Conservation (phyloP, 2,888 invertebrate genomes). For the Hirtodrosophila duncani region DNA sequence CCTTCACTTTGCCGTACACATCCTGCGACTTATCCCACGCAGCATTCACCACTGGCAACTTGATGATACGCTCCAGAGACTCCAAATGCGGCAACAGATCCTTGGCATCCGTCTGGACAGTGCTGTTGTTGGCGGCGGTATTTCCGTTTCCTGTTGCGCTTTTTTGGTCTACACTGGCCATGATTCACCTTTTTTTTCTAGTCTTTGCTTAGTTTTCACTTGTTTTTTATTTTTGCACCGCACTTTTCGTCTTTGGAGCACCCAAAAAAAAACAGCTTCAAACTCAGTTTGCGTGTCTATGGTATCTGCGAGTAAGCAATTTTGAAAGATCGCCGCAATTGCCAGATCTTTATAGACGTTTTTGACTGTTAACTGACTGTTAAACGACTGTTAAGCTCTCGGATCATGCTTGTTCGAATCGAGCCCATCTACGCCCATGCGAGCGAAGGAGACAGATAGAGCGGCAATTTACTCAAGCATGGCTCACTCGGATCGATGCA, state of each 20-base stretch:
- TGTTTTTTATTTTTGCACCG: conserved; percentile 45
- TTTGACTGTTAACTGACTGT: no score
- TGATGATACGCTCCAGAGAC: conserved; percentile 80
- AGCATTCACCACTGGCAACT: conserved; percentile 81
- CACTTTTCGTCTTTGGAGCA: conserved; percentile 48
- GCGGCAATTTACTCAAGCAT: no score
- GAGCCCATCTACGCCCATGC: no score
- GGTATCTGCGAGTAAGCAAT: conserved; percentile 17
- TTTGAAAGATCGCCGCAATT: no score
- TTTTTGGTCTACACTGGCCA: conserved; percentile 39
- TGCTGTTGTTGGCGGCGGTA: conserved; percentile 32
- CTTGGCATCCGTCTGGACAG: conserved; percentile 62
- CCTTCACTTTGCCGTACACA: conserved; percentile 81
- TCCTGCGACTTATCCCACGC: conserved; percentile 81
- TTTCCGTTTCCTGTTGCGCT: conserved; percentile 40
- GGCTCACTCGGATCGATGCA: no score
- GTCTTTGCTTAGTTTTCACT: conserved; percentile 44
- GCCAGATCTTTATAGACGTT: no score
- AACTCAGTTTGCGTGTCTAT: conserved; percentile 9
- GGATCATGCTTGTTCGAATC: no score
- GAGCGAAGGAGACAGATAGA: no score
- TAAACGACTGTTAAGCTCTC: no score
- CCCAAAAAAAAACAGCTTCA: conserved; percentile 44
- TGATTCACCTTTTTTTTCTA: conserved; percentile 35
- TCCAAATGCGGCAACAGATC: conserved; percentile 79